These are phyloP conservation scores for Ophion slaviceki DNA, from an alignment of 2,888 invertebrate genomes.

Conservation along the genomic window DNA sequence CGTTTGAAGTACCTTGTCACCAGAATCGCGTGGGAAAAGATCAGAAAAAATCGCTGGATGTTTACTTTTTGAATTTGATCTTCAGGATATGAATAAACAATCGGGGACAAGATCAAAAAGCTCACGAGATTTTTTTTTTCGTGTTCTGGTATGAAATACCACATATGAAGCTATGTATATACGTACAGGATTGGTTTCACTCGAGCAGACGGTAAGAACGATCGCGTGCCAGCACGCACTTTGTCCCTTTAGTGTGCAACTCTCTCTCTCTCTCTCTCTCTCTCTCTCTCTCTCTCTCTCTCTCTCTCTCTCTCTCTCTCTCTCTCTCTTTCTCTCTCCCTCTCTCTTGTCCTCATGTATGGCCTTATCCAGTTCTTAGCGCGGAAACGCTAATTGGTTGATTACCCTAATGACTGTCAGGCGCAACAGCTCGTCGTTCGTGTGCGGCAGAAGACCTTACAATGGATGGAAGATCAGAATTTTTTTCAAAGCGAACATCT, in stretches of 20 bases:
- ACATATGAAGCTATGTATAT: constrained; percentile 5
- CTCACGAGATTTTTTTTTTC: neutral
- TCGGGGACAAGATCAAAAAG: neutral
- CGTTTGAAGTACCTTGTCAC: no score
- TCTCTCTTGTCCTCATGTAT: constrained; percentile 20
- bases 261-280: constrained; percentile 68
- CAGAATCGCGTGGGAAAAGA: no score
- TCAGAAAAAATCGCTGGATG: no score
- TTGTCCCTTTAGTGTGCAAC: constrained; percentile 75
- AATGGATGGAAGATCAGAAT: neutral
- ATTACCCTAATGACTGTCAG: constrained; percentile 80
- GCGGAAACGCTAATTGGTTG: constrained; percentile 81
- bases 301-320: constrained; percentile 18
- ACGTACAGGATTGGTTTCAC: constrained; percentile 37
- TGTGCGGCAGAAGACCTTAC: constrained; percentile 19
- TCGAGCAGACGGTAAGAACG: constrained; percentile 60
- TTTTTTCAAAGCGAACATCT: neutral
- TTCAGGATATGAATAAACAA: no score
- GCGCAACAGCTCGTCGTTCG: constrained; percentile 44
- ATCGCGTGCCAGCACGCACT: constrained; percentile 81
- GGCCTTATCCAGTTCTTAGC: constrained; percentile 79
- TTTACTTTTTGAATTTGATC: no score
- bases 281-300: constrained; percentile 68
- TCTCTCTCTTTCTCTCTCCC: constrained; percentile 50
- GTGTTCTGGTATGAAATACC: neutral